A percentile compares a stretch with the other conserved stretches of the same genome.
phyloP scores from a whole-genome alignment of 2,797 vertebrate genomes.

The Limosa lapponica region DNA sequence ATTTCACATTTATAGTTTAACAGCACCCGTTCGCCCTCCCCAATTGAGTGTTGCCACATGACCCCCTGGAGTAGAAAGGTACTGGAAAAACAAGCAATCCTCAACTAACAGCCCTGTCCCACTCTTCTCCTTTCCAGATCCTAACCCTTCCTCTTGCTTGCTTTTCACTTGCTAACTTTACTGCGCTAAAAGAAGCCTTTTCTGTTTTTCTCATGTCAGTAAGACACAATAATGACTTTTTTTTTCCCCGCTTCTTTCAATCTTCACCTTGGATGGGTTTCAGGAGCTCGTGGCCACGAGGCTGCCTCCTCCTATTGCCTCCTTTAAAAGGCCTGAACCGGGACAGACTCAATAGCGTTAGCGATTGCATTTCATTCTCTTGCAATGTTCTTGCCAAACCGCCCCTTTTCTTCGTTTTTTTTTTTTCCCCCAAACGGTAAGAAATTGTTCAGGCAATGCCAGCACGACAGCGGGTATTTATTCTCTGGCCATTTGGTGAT shows the following conservation, averaged over 20 bases:
- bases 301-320: background rate
- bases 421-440: background rate
- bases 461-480: background rate
- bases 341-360: background rate
- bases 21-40: conserved; percentile 91
- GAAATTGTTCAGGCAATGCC: background rate
- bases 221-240: background rate
- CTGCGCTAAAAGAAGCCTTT: conserved; percentile 8
- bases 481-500: conserved; percentile 44
- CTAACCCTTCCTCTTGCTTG: conserved; percentile 71
- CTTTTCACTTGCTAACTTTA: conserved; percentile 74
- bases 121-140: conserved; percentile 62
- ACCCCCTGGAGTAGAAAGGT: conserved; percentile 99
- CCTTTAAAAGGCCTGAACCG: background rate
- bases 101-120: conserved; percentile 61
- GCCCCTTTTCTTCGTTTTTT: background rate
- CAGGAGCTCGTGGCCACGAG: background rate
- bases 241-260: background rate
- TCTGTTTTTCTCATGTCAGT: conserved; percentile 44
- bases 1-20: conserved; percentile 92
- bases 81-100: conserved; percentile 81
- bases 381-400: conserved; percentile 31
- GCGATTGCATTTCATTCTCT: conserved; percentile 1
- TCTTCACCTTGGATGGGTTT: conserved; percentile 3
- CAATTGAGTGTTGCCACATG: conserved; percentile 97